Evolutionary conservation across 1,140 invertebrate species (phyloP).

Genomic region (Drosophila tropicalis): DNA sequence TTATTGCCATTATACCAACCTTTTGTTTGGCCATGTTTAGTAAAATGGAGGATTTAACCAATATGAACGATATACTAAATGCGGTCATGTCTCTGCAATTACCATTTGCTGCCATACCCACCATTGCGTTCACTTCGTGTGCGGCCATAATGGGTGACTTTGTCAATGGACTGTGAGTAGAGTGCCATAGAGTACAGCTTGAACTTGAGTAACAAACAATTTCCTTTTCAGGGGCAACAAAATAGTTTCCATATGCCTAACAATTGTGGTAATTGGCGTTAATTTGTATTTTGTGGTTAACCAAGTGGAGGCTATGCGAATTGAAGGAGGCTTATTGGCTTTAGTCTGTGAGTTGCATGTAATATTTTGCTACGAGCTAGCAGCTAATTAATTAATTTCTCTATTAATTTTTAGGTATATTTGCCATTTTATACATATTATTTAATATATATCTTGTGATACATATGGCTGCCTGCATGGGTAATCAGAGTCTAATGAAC

Average conservation of each 20-base stretch:
- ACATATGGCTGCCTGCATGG: slow-evolving; percentile 89
- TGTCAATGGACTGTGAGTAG: slow-evolving; percentile 87
- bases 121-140: slow-evolving; percentile 94
- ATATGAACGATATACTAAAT: slow-evolving; percentile 96
- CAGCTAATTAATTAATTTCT: background rate
- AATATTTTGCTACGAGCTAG: background rate
- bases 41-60: slow-evolving; percentile 90
- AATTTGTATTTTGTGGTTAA: slow-evolving; percentile 92
- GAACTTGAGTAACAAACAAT: slow-evolving; percentile 24
- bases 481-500: slow-evolving; percentile 83
- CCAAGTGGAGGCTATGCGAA: slow-evolving; percentile 85
- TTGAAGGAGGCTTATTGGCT: slow-evolving; percentile 85
- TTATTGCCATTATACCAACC: slow-evolving; percentile 95
- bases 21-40: slow-evolving; percentile 89
- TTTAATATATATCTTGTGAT: slow-evolving; percentile 89
- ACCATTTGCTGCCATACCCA: slow-evolving; percentile 93
- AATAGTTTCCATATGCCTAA: slow-evolving; percentile 87
- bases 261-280: slow-evolving; percentile 90
- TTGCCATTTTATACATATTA: slow-evolving; percentile 87
- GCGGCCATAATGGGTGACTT: slow-evolving; percentile 93
- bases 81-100: slow-evolving; percentile 94
- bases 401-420: slow-evolving; percentile 80
- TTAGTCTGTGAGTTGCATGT: slow-evolving; percentile 83
- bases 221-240: slow-evolving; percentile 86
- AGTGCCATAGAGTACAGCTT: slow-evolving; percentile 81